These are phyloP conservation scores for Hybognathus amarus DNA, from an alignment of 2,797 vertebrate species.

Conservation along the genomic window DNA sequence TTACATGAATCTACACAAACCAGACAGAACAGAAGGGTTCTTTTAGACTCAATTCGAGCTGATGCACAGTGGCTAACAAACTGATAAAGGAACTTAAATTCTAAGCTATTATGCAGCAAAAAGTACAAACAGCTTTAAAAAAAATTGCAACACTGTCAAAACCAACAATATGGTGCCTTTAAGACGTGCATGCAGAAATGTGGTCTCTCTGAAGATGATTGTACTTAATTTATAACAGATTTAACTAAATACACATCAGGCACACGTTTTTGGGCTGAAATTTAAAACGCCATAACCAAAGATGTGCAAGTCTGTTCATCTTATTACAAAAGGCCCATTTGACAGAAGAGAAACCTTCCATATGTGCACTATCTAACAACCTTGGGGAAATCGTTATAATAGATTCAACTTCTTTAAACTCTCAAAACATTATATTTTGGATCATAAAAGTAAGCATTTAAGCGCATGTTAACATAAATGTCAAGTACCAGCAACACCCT, in stretches of 20 bases:
- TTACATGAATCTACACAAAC: constrained; percentile 45
- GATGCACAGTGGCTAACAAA: not conserved
- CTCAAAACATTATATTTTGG: not conserved
- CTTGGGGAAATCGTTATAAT: not conserved
- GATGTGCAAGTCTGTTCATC: not conserved
- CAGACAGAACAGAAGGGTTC: not conserved
- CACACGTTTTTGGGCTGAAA: not conserved
- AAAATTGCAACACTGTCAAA: not conserved
- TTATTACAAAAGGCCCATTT: constrained; percentile 11
- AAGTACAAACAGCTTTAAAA: not conserved
- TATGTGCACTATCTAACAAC: not conserved
- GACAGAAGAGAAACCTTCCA: not conserved
- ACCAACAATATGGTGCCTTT: not conserved
- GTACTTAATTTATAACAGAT: not conserved
- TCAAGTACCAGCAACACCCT: not conserved
- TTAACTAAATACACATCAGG: not conserved
- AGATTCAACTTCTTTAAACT: not conserved
- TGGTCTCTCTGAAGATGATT: not conserved
- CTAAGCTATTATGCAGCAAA: not conserved
- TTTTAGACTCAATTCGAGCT: not conserved
- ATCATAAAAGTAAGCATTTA: not conserved
- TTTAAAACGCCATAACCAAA: not conserved
- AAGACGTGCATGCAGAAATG: not conserved
- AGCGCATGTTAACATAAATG: not conserved
- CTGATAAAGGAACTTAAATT: not conserved